Evolutionary conservation across 2,888 invertebrate species (phyloP), one percentile per base, ranked within the genome.

Genomic region (Parochlus steinenii): DNA sequence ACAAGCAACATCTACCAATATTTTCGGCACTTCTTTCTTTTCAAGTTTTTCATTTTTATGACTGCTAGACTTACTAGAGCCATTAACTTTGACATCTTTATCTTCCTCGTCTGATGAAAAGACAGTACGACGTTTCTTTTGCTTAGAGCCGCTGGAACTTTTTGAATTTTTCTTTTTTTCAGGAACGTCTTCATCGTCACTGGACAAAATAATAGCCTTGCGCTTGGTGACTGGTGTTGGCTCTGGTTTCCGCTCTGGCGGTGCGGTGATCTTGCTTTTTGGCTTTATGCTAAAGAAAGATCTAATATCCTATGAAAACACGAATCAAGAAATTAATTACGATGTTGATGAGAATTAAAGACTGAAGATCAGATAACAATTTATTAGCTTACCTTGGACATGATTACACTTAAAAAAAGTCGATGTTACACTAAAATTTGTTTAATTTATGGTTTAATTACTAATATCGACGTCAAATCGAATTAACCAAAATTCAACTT

Each of bases 41-140:
- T 30, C 17, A 8, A 11, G 18, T n/a, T 18, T 32, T 16, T 22
- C 17, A n/a, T 11, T 25, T 10, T 20, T 28, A 11, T 27, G 16
- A 18, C 16, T 6, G n/a, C 10, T 16, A 24, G 39, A 38, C 47
- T 44, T 6, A 14, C 7, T 8, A 42, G 26, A 3, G 42, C 35
- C 24, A n/a, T 30, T 42, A 45, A 61, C 62, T 54, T 59, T 64
- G 35, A 49, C 51, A 43, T 56, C 56, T 8, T 60, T 56, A 42
- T 66, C 63, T 29, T 71, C 63, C 44, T 64, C 62, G 41, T 62
- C 58, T 5, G 61, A 54, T 2, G 55, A 57, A 25, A 56, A 49
- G 5, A 53, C 43, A 17, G 48, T 46, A 6, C 52, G 47, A 40
- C 54, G 55, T 29, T 53, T 55, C 25, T 24, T 25, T 2, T 41